Evolutionary conservation across 1,140 invertebrate genomes (phyloP), one percentile per base, ranked within the genome.

Genomic region (Drosophila mojavensis): DNA sequence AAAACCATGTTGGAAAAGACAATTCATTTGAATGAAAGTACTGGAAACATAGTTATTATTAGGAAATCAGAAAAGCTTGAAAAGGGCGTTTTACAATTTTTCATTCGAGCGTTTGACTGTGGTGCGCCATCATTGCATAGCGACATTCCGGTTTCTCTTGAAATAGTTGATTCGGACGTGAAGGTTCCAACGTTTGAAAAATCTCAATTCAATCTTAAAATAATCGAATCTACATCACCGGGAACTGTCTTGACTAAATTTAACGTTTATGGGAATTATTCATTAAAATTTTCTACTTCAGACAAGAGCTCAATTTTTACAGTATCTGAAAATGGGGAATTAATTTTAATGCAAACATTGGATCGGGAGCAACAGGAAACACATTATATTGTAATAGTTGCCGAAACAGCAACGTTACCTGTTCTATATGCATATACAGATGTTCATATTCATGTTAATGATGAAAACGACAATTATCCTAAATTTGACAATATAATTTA

Each of bases 391-490:
- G 96, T 95, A 1, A 94, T 98, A 3, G 93, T 96, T 13, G 97
- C 96, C n/a, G 95, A 97, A 84, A 97, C 96, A 1, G 94, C 95
- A 65, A 96, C 96, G 3, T 95, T 95, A 76, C 96, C 97, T 28
- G 94, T 95, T 5, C 92, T 97, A 4, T 96, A 94, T 15, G 94
- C 95, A 0, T 94, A 97, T 53, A 94, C 95, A n/a, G 94, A 96
- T 91, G 95, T 98, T 65, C 93, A 94, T 3, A 93, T 98, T 39
- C 95, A 96, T 81, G 95, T 99, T 26, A 93, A 97, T 50, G 97
- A 99, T 92, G 96, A 97, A 73, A 98, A 99, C 92, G 98, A 99
- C 92, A 96, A 98, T 91, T 94, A 95, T 26, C 98, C 98, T 0
- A 93, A 94, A 68, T 98, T 98, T 93, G 96, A 98, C 90, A 97